Evolutionary conservation across 2,888 invertebrate species (phyloP).

Genomic region (Tachystola acroxantha): DNA sequence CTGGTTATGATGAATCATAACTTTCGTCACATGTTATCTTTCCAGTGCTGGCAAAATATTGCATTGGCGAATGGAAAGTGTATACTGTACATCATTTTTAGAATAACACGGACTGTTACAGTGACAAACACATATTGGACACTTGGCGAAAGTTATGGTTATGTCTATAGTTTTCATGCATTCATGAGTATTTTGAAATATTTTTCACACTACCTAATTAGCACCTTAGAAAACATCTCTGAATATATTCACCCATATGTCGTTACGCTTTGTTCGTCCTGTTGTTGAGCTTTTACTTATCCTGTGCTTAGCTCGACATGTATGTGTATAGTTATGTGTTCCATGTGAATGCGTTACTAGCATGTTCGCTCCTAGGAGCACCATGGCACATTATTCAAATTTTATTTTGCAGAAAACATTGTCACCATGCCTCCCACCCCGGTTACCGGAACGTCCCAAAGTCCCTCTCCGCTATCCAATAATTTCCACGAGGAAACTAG

Average conservation of each 20-base stretch:
- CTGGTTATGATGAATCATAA: too few relatives aligned
- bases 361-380: constrained; percentile 60
- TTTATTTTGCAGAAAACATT: constrained; percentile 73
- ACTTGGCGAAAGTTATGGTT: too few relatives aligned
- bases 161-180: too few relatives aligned
- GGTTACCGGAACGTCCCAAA: constrained; percentile 68
- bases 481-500: constrained; percentile 61
- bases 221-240: neutral
- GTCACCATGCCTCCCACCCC: constrained; percentile 65
- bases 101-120: too few relatives aligned
- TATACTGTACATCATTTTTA: too few relatives aligned
- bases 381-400: constrained; percentile 64
- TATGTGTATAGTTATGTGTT: constrained; percentile 18
- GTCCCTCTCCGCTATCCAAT: constrained; percentile 64
- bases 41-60: too few relatives aligned
- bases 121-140: too few relatives aligned
- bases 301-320: constrained; percentile 25
- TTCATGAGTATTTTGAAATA: neutral
- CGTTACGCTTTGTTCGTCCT: constrained; percentile 9
- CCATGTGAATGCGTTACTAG: constrained; percentile 37
- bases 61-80: too few relatives aligned
- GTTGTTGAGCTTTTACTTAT: constrained; percentile 8
- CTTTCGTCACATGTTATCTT: too few relatives aligned
- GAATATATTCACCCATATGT: neutral
- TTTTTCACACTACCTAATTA: neutral